Conservation (phyloP, 2,797 vertebrate genomes). For the Cetoscarus ocellatus region DNA sequence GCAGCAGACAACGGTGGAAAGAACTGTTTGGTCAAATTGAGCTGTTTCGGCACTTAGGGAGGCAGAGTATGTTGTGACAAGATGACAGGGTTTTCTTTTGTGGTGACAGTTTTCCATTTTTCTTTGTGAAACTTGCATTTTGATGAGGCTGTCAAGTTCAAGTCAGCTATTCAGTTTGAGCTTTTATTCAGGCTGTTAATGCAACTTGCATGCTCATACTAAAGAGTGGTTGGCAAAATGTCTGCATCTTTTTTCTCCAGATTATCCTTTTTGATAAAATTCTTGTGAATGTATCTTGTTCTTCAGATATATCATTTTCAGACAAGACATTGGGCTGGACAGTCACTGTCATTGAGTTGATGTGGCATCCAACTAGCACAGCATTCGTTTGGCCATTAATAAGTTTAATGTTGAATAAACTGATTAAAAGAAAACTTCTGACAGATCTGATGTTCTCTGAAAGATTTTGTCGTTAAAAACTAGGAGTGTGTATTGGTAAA, state of each 20-base stretch:
- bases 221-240: background rate
- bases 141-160: slow-evolving; percentile 1
- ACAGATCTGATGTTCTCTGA: too few relatives aligned
- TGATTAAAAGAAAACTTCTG: too few relatives aligned
- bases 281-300: too few relatives aligned
- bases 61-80: slow-evolving; percentile 35
- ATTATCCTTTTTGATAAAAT: too few relatives aligned
- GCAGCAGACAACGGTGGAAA: slow-evolving; percentile 14
- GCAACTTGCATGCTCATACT: background rate
- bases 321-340: too few relatives aligned
- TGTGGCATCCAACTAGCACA: too few relatives aligned
- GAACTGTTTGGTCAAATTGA: slow-evolving; percentile 33
- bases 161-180: background rate
- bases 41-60: slow-evolving; percentile 24
- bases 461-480: too few relatives aligned
- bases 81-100: slow-evolving; percentile 39
- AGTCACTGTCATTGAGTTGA: too few relatives aligned
- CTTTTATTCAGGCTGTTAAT: background rate
- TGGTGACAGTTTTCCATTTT: slow-evolving; percentile 21
- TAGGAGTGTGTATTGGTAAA: too few relatives aligned
- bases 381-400: too few relatives aligned
- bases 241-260: background rate
- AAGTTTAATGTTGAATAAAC: too few relatives aligned
- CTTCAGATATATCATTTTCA: too few relatives aligned
- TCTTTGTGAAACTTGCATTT: slow-evolving; percentile 16